Base-by-base conservation (phyloP, 2,113 vertebrate species). In the Centropus bengalensis region DNA sequence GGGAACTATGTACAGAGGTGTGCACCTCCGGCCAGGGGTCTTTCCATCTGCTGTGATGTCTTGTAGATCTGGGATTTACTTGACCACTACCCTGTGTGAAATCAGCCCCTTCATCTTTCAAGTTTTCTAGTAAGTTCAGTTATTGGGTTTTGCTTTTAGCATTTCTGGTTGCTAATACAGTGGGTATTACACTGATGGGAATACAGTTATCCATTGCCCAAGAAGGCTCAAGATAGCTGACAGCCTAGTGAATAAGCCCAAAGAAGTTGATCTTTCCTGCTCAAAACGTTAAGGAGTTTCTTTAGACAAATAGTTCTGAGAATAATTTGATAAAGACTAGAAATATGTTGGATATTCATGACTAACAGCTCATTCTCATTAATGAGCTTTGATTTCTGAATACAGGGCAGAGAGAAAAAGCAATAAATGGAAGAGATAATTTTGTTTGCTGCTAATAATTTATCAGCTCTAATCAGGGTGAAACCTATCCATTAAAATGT, bases 401-500 rank as follows among this genome's bases (percentile, higher is more conserved):
- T 78, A 60, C 21, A 58, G 22, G 6, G 23, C 1, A 6, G 44
- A 66, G 51, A 89, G 67, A 59, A 77, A 45, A 89, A 88, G 26
- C 6, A 0, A 82, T 86, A 76, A 95, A 91, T 66, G 38, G 30
- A 94, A 80, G n/a, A 86, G 93, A 88, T 56, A 82, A 90, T 91
- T 95, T 89, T 95, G 74, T 88, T 92, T 95, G 82, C 89, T 71
- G 36, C 67, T 88, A 88, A 83, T 89, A 88, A 95, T 92, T 91
- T 94, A 92, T 83, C 83, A 81, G 36, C 44, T 87, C 67, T 94
- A 93, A 97, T 91, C 83, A 94, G 66, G 86, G 78, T 86, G 90
- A 95, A 95, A 92, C 87, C 75, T 84, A 92, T 93, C 93, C 66
- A 89, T 96, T 96, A 94, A 95, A 89, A 78, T 86, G 77, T 73